These are phyloP conservation scores for Coracias cyanogaster DNA, from an alignment of 2,797 vertebrate genomes.

Conservation along the genomic window DNA sequence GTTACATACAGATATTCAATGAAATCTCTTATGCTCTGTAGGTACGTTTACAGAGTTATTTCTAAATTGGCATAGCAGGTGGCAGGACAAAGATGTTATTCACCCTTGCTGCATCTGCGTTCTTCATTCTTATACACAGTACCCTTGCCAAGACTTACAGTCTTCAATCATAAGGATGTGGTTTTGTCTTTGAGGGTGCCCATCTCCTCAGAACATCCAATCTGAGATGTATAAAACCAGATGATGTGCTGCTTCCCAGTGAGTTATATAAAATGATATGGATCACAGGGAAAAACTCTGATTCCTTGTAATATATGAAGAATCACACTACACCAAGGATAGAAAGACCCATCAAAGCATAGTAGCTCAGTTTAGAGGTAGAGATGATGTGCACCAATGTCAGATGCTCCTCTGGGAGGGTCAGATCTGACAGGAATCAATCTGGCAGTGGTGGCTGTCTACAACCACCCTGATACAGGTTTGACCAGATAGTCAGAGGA, in stretches of 20 bases:
- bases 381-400: background rate
- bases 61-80: background rate
- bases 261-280: background rate
- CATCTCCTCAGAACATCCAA: background rate
- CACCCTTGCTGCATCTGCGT: background rate
- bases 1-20: background rate
- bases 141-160: background rate
- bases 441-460: background rate
- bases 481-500: background rate
- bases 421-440: background rate
- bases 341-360: background rate
- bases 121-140: background rate
- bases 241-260: background rate
- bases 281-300: background rate
- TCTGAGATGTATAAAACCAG: background rate
- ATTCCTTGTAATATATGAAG: background rate
- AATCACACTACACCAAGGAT: background rate
- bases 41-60: background rate
- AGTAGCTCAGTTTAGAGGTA: background rate
- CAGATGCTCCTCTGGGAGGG: background rate
- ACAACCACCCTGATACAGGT: background rate
- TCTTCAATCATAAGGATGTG: background rate
- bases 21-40: background rate
- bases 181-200: constrained; percentile 3
- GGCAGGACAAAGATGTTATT: background rate